A percentile compares a stretch with the other conserved stretches of the same genome.
phyloP scores from a whole-genome alignment of 2,113 vertebrate species.

The Stictonetta naevosa region DNA sequence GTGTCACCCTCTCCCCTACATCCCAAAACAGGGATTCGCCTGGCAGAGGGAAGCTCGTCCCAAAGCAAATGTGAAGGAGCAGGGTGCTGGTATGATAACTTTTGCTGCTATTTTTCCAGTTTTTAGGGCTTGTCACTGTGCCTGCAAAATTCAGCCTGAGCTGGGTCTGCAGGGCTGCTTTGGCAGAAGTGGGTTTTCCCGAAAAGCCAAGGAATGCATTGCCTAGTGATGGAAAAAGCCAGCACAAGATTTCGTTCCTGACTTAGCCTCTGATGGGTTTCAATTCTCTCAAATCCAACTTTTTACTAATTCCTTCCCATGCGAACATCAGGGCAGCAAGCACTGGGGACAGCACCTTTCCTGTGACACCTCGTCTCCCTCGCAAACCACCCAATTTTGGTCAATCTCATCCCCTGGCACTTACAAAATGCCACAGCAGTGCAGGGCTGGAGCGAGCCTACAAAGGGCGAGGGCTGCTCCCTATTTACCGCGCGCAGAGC shows the following conservation, averaged over 20 bases:
- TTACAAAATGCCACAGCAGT: neutral
- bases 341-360: conserved; percentile 16
- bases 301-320: conserved; percentile 8
- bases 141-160: neutral
- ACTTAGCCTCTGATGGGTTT: neutral
- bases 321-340: neutral
- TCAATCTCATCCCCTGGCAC: neutral
- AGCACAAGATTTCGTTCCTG: fast-evolving
- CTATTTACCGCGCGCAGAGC: conserved; percentile 38
- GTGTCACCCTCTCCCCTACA: neutral
- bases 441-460: neutral
- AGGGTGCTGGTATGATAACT: neutral
- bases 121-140: neutral
- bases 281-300: neutral
- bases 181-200: neutral
- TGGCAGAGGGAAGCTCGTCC: neutral
- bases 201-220: neutral
- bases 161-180: neutral
- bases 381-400: neutral
- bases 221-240: neutral
- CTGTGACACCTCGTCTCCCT: neutral
- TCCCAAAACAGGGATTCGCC: neutral
- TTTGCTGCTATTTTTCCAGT: neutral
- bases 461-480: neutral
- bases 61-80: neutral